phyloP scores from a whole-genome alignment of 1,140 invertebrate genomes.

The Brachionus calyciflorus region DNA sequence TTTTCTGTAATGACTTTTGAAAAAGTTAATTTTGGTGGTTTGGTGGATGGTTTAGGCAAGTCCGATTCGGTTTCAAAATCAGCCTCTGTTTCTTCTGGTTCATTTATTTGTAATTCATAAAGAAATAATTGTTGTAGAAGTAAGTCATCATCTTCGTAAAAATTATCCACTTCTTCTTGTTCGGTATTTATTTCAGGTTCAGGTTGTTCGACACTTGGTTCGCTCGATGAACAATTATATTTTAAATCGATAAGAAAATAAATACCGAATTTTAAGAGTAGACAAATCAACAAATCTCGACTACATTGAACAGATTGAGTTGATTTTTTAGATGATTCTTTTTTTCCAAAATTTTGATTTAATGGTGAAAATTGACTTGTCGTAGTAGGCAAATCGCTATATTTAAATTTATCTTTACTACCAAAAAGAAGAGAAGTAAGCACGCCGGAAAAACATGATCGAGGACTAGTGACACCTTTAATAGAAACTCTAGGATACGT shows the following conservation, averaged over 20 bases:
- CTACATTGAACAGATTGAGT: conserved; percentile 60
- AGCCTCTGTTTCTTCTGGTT: not conserved
- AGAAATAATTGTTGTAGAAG: conserved; percentile 30
- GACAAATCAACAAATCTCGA: conserved; percentile 69
- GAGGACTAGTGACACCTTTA: conserved; percentile 65
- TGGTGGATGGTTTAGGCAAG: not conserved
- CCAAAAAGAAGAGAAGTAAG: conserved; percentile 53
- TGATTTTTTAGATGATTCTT: conserved; percentile 63
- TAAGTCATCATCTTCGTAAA: conserved; percentile 35
- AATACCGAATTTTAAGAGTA: conserved; percentile 68
- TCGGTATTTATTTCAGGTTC: not conserved
- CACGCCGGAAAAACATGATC: conserved; percentile 58
- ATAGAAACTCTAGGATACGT: conserved; percentile 53
- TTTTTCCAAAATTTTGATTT: not conserved
- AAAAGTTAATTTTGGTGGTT: not conserved
- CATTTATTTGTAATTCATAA: conserved; percentile 34
- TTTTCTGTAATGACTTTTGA: not conserved
- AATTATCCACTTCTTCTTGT: not conserved
- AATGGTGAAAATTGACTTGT: not conserved
- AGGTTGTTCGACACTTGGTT: not conserved
- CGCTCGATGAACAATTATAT: not conserved
- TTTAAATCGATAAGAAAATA: conserved; percentile 64
- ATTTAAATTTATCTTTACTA: conserved; percentile 27
- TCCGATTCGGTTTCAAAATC: not conserved
- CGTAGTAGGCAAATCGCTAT: not conserved